Percentiles rank a stretch among this genome's conserved stretches.
Evolutionary conservation across 2,797 vertebrate species (phyloP).

Genomic region (Arremon brunneinucha): DNA sequence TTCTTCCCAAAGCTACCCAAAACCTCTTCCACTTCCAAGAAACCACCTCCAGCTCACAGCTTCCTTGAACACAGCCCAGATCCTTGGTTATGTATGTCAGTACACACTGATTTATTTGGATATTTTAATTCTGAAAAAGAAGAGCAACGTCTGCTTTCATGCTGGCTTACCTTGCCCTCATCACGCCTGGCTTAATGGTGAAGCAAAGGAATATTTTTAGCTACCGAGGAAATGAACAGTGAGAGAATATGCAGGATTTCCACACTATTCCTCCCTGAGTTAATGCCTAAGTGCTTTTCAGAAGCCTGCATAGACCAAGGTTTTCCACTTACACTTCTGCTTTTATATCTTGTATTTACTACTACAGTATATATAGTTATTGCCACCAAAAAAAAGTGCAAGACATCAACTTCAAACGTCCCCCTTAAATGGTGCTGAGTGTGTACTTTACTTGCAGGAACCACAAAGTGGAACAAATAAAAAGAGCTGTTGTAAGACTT

Average conservation of each 20-base stretch:
- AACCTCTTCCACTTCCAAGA: not conserved
- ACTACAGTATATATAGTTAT: slow-evolving; percentile 7
- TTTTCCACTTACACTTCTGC: not conserved
- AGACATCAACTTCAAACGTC: not conserved
- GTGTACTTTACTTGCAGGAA: slow-evolving; percentile 46
- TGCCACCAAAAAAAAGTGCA: not conserved
- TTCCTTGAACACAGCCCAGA: not conserved
- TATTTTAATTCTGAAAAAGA: not conserved
- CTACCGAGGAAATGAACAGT: not conserved
- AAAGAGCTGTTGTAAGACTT: slow-evolving; percentile 36
- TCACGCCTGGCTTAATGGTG: not conserved
- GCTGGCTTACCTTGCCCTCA: not conserved
- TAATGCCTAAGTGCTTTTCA: not conserved
- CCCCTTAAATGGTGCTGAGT: slow-evolving; percentile 53
- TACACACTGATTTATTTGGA: not conserved
- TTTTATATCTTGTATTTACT: slow-evolving; percentile 23
- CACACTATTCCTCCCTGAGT: slow-evolving; percentile 7
- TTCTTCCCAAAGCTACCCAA: not conserved
- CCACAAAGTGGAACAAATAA: slow-evolving; percentile 52
- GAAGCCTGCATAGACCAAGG: not conserved
- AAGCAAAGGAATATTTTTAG: slow-evolving; percentile 36
- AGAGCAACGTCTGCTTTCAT: not conserved
- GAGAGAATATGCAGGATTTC: slow-evolving; percentile 34
- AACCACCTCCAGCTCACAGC: not conserved
- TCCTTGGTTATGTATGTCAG: not conserved